Percentiles rank a stretch among this genome's conserved stretches.
Conservation (phyloP, 2,888 invertebrate species). For the Hirtodrosophila trivittata region DNA sequence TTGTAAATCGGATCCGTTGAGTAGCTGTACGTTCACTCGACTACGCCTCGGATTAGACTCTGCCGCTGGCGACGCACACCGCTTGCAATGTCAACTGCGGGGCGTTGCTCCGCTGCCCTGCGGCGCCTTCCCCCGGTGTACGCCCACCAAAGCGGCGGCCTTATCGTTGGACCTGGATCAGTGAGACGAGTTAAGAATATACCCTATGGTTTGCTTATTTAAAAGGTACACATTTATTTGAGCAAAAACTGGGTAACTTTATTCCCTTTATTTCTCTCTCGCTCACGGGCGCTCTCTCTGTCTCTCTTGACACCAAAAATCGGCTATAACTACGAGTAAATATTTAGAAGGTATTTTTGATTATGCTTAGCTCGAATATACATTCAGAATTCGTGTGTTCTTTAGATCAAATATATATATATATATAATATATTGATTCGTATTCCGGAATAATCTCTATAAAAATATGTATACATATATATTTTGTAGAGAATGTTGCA, state of each 20-base stretch:
- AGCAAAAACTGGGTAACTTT: conserved; percentile 22
- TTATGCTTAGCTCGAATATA: too few relatives aligned
- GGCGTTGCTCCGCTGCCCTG: conserved; percentile 37
- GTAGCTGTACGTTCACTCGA: conserved; percentile 20
- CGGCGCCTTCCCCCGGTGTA: conserved; percentile 10
- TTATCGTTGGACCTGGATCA: not conserved
- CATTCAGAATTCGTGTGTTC: too few relatives aligned
- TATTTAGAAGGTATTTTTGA: too few relatives aligned
- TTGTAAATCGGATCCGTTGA: not conserved
- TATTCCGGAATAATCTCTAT: too few relatives aligned
- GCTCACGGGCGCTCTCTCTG: too few relatives aligned
- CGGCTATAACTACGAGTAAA: too few relatives aligned
- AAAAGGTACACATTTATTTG: conserved; percentile 51
- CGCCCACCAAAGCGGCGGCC: conserved; percentile 44
- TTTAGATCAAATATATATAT: too few relatives aligned
- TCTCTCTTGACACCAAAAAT: too few relatives aligned
- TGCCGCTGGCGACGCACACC: not conserved
- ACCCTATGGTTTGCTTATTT: conserved; percentile 10
- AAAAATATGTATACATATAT: too few relatives aligned
- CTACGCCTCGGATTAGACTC: conserved; percentile 12
- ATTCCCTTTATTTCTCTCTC: too few relatives aligned
- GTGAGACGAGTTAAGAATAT: not conserved
- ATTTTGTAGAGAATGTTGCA: too few relatives aligned
- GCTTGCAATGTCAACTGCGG: conserved; percentile 45
- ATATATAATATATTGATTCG: too few relatives aligned